Evolutionary conservation across 2,113 vertebrate species (phyloP).

Genomic region (Orycteropus afer): DNA sequence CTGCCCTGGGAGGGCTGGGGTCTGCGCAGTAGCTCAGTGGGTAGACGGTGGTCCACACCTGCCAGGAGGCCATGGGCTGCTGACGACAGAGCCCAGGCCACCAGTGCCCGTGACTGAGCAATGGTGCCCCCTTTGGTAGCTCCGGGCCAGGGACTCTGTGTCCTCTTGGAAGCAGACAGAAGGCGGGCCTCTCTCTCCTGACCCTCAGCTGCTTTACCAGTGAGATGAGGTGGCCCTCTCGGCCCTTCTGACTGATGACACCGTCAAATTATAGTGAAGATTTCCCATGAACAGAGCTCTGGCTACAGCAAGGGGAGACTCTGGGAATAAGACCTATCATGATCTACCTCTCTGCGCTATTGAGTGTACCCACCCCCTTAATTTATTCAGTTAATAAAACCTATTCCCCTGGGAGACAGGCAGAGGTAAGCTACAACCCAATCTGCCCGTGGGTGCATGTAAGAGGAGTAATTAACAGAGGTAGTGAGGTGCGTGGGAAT

Average conservation of each 20-base stretch:
- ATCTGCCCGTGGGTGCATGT: not conserved
- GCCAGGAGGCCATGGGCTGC: not conserved
- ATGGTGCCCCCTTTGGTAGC: not conserved
- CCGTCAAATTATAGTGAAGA: not conserved
- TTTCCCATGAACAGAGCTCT: constrained; percentile 25
- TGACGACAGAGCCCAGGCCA: not conserved
- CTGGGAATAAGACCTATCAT: constrained; percentile 46
- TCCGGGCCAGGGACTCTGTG: not conserved
- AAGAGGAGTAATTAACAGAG: constrained; percentile 84
- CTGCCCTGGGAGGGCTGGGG: not conserved
- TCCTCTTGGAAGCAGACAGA: not conserved
- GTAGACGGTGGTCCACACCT: not conserved
- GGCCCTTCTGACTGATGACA: not conserved
- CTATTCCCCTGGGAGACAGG: constrained; percentile 59
- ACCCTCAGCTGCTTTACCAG: not conserved
- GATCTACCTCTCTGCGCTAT: constrained; percentile 58
- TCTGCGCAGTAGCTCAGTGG: accelerated
- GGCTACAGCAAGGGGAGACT: constrained; percentile 31
- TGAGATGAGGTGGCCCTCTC: not conserved
- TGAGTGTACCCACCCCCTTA: constrained; percentile 58
- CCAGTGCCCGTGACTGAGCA: not conserved
- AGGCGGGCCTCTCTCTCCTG: not conserved
- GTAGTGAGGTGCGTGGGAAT: constrained; percentile 81
- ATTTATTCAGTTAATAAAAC: constrained; percentile 83
- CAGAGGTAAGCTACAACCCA: constrained; percentile 73